Base-by-base conservation (phyloP, 2,797 vertebrate species). In the Falco berigora region DNA sequence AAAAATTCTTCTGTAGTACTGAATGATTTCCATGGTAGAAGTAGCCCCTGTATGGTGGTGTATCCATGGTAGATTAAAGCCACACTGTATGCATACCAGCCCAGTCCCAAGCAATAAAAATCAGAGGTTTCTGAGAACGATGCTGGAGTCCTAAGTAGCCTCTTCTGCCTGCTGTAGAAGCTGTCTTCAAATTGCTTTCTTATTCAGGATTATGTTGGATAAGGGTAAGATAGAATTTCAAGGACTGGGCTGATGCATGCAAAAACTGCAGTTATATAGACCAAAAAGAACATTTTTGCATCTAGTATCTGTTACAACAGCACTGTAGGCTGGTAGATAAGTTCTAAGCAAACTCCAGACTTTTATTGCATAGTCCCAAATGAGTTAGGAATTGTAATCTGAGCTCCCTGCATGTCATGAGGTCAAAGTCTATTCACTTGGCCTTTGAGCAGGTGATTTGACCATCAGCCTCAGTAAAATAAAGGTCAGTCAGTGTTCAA, bases 401-500 rank as follows among this genome's bases (percentile, higher is more conserved):
- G 72, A 94, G 16, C 64, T 93, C 61, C n/a, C 23, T 56, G 12
- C 69, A 42, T 86, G 90, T 92, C 80, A 34, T 49, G 56, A 93
- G 86, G 94, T 95, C 90, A 92, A 87, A 88, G 67, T 90, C 61
- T 67, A 27, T 71, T 91, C 28, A 8, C 64, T 53, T 25, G 50
- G 52, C 86, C 58, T 92, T 77, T 91, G 64, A 92, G 86, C 93
- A 96, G 75, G 77, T 97, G 94, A 94, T 87, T 59, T 78, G 62
- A 71, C 68, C 79, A 52, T 66, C 49, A 86, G 64, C 38, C 44
- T 56, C 61, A 71, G 71, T 85, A 77, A 94, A 96, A 89, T 76
- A 71, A 93, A 88, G 25, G 72, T 71, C 15, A 0, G 62, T 76
- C 47, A 11, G 42, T 74, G 53, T 72, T 92, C 72, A 59, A 96